Evolutionary conservation across 2,797 vertebrate species (phyloP).

Genomic region (Vespertilio murinus): DNA sequence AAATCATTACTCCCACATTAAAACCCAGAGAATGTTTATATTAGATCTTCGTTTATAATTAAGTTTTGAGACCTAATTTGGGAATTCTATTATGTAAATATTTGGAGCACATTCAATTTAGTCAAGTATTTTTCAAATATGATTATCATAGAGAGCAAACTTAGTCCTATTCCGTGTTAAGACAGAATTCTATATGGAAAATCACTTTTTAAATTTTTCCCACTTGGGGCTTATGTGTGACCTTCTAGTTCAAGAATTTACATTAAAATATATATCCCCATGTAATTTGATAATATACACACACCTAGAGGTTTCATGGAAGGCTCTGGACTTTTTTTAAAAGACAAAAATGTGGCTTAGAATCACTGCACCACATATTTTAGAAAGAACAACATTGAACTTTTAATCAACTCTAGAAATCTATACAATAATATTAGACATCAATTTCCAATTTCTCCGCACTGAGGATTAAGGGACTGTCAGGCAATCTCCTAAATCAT

Average conservation of each 20-base stretch:
- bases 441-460: neutral
- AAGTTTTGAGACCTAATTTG: neutral
- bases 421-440: neutral
- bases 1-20: neutral
- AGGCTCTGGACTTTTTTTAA: neutral
- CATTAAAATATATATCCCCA: neutral
- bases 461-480: neutral
- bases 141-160: neutral
- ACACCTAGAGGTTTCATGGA: neutral
- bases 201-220: neutral
- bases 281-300: neutral
- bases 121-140: neutral
- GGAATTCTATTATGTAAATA: conserved; percentile 10
- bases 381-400: neutral
- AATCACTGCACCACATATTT: neutral
- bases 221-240: neutral
- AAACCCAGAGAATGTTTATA: conserved; percentile 16
- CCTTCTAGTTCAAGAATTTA: neutral
- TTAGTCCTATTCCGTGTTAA: neutral
- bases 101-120: conserved; percentile 13
- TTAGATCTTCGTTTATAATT: conserved; percentile 34
- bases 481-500: neutral
- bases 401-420: neutral
- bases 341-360: neutral
- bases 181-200: neutral